Evolutionary conservation across 1,140 invertebrate species (phyloP).

Genomic region (Heliothis virescens): DNA sequence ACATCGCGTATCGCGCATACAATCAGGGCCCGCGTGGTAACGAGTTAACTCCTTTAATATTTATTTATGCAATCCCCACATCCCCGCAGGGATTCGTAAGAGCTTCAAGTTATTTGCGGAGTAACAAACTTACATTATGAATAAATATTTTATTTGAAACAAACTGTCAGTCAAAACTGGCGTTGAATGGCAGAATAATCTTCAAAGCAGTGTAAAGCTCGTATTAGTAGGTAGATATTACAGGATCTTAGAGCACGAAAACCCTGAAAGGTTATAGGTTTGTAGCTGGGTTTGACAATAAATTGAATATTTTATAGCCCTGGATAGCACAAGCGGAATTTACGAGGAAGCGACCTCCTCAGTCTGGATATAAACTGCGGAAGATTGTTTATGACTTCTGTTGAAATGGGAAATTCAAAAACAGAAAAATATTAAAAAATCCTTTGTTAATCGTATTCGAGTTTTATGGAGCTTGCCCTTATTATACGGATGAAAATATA

Average conservation of each 20-base stretch:
- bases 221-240: neutral
- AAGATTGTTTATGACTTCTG: constrained; percentile 61
- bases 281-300: constrained; percentile 50
- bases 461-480: neutral
- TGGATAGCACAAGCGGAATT: constrained; percentile 57
- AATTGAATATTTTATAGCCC: constrained; percentile 65
- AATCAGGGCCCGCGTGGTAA: neutral
- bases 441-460: constrained; percentile 16
- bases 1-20: constrained; percentile 38
- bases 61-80: constrained; percentile 17
- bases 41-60: constrained; percentile 2
- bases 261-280: constrained; percentile 28
- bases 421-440: constrained; percentile 41
- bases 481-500: neutral
- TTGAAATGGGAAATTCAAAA: constrained; percentile 48
- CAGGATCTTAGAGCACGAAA: constrained; percentile 27
- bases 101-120: constrained; percentile 1
- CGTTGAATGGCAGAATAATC: constrained; percentile 22
- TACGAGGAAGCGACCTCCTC: constrained; percentile 52
- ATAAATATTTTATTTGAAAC: constrained; percentile 4
- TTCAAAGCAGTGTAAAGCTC: constrained; percentile 3
- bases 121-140: neutral
- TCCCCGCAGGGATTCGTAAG: neutral
- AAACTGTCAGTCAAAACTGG: constrained; percentile 13
- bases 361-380: constrained; percentile 58